Conservation (phyloP, 2,797 vertebrate species). For the Chiroxiphia lanceolata region DNA sequence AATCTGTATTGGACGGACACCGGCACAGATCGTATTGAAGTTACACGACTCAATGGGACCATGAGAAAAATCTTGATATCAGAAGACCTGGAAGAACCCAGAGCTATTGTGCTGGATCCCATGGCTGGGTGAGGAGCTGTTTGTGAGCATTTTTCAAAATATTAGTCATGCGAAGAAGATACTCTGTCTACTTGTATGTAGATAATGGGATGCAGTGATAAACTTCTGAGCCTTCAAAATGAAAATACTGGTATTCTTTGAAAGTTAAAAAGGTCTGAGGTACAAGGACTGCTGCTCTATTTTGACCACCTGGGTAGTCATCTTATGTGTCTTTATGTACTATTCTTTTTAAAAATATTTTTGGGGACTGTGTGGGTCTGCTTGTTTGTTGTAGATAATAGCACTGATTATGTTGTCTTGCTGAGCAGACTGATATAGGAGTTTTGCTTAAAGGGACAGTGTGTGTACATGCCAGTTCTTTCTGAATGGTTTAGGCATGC, state of each 20-base stretch:
- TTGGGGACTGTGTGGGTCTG: not conserved
- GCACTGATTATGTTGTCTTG: not conserved
- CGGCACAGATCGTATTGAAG: conserved; percentile 94
- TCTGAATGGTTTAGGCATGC: not conserved
- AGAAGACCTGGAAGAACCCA: conserved; percentile 93
- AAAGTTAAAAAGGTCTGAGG: not conserved
- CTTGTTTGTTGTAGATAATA: not conserved
- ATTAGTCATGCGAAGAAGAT: not conserved
- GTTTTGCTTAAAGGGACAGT: not conserved
- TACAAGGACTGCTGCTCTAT: not conserved
- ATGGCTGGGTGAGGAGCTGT: conserved; percentile 84
- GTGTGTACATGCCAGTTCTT: not conserved
- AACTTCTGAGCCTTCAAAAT: not conserved
- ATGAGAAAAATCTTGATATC: conserved; percentile 97
- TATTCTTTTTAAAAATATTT: not conserved
- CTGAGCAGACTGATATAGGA: not conserved
- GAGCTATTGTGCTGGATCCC: conserved; percentile 95
- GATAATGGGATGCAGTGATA: not conserved
- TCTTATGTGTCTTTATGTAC: not conserved
- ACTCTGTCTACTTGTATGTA: not conserved
- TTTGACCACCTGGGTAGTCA: not conserved
- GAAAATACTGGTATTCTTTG: not conserved
- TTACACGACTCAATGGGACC: conserved; percentile 93
- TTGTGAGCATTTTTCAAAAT: not conserved
- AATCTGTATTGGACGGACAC: conserved; percentile 99